phyloP scores from a whole-genome alignment of 2,113 vertebrate species.

The Neogobius melanostomus region DNA sequence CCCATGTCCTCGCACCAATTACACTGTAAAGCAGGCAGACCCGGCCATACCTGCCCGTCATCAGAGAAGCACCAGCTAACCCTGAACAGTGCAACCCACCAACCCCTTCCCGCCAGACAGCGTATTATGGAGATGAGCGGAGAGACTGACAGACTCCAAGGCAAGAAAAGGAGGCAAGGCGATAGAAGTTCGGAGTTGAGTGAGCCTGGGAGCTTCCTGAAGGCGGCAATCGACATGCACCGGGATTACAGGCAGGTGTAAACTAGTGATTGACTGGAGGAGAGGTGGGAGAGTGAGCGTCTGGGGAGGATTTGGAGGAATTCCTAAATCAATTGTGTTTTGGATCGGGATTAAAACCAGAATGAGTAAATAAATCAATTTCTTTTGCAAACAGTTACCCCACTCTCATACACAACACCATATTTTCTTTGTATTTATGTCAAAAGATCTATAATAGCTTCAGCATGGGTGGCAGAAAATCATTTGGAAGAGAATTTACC shows the following conservation, averaged over 20 bases:
- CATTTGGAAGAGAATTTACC: too few relatives aligned
- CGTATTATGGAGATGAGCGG: slow-evolving; percentile 1
- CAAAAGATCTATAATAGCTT: too few relatives aligned
- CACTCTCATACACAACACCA: too few relatives aligned
- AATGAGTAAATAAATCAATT: background rate
- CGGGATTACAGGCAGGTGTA: slow-evolving; percentile 1
- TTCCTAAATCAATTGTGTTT: background rate
- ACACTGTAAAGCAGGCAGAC: background rate
- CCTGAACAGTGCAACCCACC: background rate
- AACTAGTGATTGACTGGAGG: slow-evolving; percentile 7
- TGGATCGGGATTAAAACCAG: background rate
- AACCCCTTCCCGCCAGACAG: background rate
- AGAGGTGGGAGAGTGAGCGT: background rate
- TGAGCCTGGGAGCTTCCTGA: background rate
- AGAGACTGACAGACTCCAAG: background rate
- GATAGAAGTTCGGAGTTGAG: background rate
- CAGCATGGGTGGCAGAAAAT: too few relatives aligned
- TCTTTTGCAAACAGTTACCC: background rate
- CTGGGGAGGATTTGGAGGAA: background rate
- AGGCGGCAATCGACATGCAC: background rate
- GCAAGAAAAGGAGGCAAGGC: background rate
- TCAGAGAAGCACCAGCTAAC: background rate
- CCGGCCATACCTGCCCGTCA: slow-evolving; percentile 3
- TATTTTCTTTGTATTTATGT: too few relatives aligned
- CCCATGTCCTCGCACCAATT: slow-evolving; percentile 2